Conservation (phyloP, 2,113 vertebrate species). For the Mandrillus leucophaeus region DNA sequence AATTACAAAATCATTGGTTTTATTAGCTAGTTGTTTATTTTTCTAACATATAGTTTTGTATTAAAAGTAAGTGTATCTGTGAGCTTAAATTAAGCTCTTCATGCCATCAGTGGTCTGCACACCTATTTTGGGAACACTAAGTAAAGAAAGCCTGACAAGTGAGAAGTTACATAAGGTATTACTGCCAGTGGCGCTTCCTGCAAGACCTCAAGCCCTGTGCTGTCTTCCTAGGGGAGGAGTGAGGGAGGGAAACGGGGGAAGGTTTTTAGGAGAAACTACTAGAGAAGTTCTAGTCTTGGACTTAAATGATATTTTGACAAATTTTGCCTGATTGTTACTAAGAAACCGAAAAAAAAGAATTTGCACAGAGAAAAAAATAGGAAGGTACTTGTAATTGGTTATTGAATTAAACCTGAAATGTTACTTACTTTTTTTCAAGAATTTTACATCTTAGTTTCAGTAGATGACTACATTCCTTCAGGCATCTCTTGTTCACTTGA, state of each 20-base stretch:
- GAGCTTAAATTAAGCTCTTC: background rate
- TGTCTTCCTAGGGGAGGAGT: background rate
- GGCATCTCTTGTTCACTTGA: background rate
- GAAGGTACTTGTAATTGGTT: background rate
- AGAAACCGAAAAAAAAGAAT: background rate
- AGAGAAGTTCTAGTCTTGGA: background rate
- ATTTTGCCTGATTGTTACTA: background rate
- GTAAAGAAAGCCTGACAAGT: background rate
- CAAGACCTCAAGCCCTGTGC: background rate
- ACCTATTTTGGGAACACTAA: background rate
- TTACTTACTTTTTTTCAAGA: background rate
- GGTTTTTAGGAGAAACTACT: background rate
- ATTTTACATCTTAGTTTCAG: background rate
- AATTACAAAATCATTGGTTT: background rate
- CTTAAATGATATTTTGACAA: background rate
- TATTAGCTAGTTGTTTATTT: background rate
- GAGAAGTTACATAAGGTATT: background rate
- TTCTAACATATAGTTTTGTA: background rate
- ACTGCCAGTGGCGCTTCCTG: background rate
- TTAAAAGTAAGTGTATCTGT: background rate
- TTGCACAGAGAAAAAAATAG: background rate
- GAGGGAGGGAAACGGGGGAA: background rate
- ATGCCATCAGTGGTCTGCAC: background rate
- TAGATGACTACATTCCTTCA: background rate
- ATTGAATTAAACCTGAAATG: background rate